Percentiles rank a stretch among this genome's conserved stretches.
These are phyloP conservation scores for Cistogaster globosa DNA, from an alignment of 2,888 invertebrate genomes.

Conservation along the genomic window DNA sequence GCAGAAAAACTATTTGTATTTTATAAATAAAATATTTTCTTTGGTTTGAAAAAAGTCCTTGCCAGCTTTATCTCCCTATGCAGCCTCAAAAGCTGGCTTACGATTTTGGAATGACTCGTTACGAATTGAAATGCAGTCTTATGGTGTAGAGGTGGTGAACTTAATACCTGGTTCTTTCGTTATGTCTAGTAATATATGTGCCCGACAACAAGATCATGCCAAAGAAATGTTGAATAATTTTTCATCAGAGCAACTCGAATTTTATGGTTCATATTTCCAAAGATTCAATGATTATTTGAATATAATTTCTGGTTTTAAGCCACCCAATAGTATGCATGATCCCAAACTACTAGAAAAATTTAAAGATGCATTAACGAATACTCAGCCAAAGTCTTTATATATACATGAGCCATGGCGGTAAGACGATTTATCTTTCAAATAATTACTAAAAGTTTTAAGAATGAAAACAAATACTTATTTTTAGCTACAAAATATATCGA, in stretches of 20 bases:
- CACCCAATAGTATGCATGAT: slow-evolving; percentile 85
- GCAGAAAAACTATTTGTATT: neutral
- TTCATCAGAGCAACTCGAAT: slow-evolving; percentile 85
- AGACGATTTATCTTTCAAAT: slow-evolving; percentile 65
- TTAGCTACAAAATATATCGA: slow-evolving; percentile 86
- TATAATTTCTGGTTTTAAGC: slow-evolving; percentile 82
- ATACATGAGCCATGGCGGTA: slow-evolving; percentile 88
- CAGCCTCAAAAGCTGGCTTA: slow-evolving; percentile 91
- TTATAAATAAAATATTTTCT: slow-evolving; percentile 21
- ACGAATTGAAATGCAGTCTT: slow-evolving; percentile 88
- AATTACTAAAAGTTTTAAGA: neutral
- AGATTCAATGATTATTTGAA: slow-evolving; percentile 86
- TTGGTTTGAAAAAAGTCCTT: slow-evolving; percentile 80
- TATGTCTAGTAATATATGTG: slow-evolving; percentile 87
- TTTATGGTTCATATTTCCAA: slow-evolving; percentile 88
- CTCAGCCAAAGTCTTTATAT: slow-evolving; percentile 86
- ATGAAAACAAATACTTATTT: slow-evolving; percentile 20
- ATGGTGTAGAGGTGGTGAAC: slow-evolving; percentile 88
- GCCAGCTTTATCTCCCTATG: slow-evolving; percentile 90
- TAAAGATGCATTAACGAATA: slow-evolving; percentile 86
- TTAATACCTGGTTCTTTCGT: slow-evolving; percentile 92
- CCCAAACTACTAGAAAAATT: slow-evolving; percentile 85
- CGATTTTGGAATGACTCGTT: slow-evolving; percentile 89
- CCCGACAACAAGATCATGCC: slow-evolving; percentile 86
- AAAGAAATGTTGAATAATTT: slow-evolving; percentile 87